Base-by-base conservation (phyloP, 2,113 vertebrate genomes). In the Chlorodrepanis virens region DNA sequence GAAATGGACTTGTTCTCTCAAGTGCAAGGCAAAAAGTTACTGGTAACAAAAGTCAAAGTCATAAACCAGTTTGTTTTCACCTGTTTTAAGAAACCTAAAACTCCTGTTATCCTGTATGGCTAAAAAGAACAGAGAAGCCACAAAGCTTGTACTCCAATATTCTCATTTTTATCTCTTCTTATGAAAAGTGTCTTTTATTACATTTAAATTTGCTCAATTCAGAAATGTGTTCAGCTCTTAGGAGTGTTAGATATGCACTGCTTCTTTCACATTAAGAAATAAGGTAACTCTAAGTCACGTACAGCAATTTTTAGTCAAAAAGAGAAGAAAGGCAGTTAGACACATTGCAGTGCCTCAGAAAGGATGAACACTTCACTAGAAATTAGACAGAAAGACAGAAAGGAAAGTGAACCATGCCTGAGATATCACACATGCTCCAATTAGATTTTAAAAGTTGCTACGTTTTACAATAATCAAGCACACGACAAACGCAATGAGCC, bases 151-250 rank as follows among this genome's bases (percentile, higher is more conserved):
- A 81, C 42, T 95, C 80, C 45, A 89, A 71, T 44, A 83, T 75
- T 93, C 78, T 92, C 50, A 80, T 90, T 93, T 85, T 19, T 87
- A 67, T 82, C 53, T 92, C 86, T 70, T 68, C 75, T 68, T 83
- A 59, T 14, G 28, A 91, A 90, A 83, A 81, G 12, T 12, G 90
- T 52, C 60, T 91, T 90, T 96, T 89, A 81, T 81, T 97, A 76
- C 53, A 69, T 94, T 94, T 83, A 88, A 78, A 94, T 69, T 83
- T 83, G n/a, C 44, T 84, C 70, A 69, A 81, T 84, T 92, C 80
- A 80, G 54, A 90, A 92, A 29, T 1, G 44, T 24, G 44, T 47
- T 93, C 83, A 83, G 77, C 70, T 83, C 67, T 56, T 72, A 50
- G 3, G 12, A 88, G 54, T 21, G 64, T 78, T 91, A 82, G 93